These are phyloP conservation scores for Podilymbus podiceps DNA, from an alignment of 2,113 vertebrate genomes.

Conservation along the genomic window DNA sequence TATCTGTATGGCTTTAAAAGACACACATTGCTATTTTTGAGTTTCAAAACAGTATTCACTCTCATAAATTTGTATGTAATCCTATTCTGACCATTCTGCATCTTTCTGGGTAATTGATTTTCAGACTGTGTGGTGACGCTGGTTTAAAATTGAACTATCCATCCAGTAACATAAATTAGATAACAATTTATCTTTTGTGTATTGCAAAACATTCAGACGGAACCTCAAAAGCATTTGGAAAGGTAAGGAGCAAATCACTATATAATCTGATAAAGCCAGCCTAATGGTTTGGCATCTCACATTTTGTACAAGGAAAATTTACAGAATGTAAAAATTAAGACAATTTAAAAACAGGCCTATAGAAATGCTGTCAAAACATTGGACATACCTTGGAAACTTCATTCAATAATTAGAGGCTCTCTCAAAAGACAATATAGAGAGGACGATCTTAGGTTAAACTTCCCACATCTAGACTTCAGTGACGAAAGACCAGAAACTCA, in stretches of 20 bases:
- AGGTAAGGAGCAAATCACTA: not conserved
- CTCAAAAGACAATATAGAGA: not conserved
- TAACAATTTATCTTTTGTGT: not conserved
- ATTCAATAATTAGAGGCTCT: not conserved
- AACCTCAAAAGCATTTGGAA: not conserved
- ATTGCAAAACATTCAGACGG: not conserved
- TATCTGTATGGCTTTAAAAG: not conserved
- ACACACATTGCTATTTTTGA: not conserved
- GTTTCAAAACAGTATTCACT: not conserved
- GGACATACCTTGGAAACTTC: not conserved
- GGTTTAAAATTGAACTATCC: not conserved
- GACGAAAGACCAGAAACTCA: not conserved
- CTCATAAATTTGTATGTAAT: not conserved
- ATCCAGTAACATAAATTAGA: not conserved
- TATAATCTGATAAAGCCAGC: not conserved
- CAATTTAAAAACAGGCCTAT: accelerated
- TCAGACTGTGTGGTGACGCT: not conserved
- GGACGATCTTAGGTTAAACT: not conserved
- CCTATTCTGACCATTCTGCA: not conserved
- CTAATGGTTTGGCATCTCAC: not conserved
- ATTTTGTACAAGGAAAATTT: not conserved
- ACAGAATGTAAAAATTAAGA: not conserved
- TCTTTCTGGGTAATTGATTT: not conserved
- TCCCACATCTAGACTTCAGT: not conserved
- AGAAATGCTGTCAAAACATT: not conserved